Base-by-base conservation (phyloP, 1,140 invertebrate species). In the Teleopsis dalmanni region DNA sequence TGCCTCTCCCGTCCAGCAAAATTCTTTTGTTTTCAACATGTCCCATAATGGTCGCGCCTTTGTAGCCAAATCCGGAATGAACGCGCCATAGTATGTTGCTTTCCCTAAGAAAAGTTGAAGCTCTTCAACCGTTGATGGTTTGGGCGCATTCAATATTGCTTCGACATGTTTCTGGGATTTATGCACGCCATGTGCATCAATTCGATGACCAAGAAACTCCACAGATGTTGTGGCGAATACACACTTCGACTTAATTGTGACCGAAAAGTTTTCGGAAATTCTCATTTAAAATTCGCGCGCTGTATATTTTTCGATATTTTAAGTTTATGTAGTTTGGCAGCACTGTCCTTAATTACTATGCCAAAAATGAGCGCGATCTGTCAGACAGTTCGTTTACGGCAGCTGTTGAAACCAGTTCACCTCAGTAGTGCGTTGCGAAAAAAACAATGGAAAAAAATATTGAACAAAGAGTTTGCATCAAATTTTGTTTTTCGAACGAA, bases 31-130 rank as follows among this genome's bases (percentile, higher is more conserved):
- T 21, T 33, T 18, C n/a, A 46, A 16, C n/a, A 46, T 46, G 18
- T 46, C 43, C 16, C 31, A 22, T 33, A 46, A 25, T 9, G 23
- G 40, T 42, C 40, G 25, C 14, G 14, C 26, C 5, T 14, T 13
- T 11, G 43, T 46, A 11, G 43, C 29, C 25, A 46, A 46, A 8
- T 35, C 23, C 10, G 43, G 43, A 23, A 46, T 46, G 11, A 33
- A 46, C 6, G 27, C 11, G 18, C 27, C 10, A 34, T 35, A 46
- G 21, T 35, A 46, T 7, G 33, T 42, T 16, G 23, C 21, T 14
- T 42, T 42, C 8, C 40, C 40, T 14, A 42, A 25, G 18, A 42
- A 42, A 7, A 42, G 18, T 42, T 42, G 40, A 9, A 42, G 26
- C 16, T 42, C 19, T 18, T 42, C 40, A 8, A 14, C 8, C 16